Evolutionary conservation across 2,113 vertebrate genomes (phyloP).

Genomic region (Ranitomeya variabilis): DNA sequence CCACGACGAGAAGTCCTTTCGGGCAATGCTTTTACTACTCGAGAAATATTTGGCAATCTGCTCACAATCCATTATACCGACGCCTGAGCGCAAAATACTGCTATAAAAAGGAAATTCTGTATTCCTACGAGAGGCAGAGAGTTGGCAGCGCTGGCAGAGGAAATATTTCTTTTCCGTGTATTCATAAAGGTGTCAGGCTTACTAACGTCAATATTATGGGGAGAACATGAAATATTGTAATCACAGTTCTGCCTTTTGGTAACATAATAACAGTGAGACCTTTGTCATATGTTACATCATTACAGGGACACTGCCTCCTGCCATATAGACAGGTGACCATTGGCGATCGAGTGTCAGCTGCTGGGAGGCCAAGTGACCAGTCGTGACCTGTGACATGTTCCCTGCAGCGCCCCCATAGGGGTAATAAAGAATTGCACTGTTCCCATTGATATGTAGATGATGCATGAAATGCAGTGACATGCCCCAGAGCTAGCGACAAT

Average conservation of each 20-base stretch:
- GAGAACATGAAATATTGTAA: neutral
- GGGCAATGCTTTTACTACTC: neutral
- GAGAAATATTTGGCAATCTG: neutral
- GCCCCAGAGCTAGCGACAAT: no score
- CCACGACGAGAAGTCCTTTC: slow-evolving; percentile 52
- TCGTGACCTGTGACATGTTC: no score
- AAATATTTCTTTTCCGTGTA: slow-evolving; percentile 11
- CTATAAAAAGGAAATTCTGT: slow-evolving; percentile 39
- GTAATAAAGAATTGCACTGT: no score
- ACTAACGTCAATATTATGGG: slow-evolving; percentile 1
- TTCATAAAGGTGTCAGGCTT: slow-evolving; percentile 35
- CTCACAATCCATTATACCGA: neutral
- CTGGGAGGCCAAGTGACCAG: no score
- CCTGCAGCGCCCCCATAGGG: no score
- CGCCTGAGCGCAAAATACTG: slow-evolving; percentile 60
- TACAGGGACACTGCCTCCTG: neutral
- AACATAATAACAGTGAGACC: neutral
- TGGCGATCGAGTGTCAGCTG: no score
- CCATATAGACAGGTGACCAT: neutral
- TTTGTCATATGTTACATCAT: neutral
- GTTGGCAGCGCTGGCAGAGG: neutral
- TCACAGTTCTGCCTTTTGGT: neutral
- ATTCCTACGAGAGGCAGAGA: neutral
- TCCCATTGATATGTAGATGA: no score
- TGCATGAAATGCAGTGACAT: neutral